A percentile compares a stretch with the other conserved stretches of the same genome.
Conservation (phyloP, 2,797 vertebrate species). For the Avahi laniger region DNA sequence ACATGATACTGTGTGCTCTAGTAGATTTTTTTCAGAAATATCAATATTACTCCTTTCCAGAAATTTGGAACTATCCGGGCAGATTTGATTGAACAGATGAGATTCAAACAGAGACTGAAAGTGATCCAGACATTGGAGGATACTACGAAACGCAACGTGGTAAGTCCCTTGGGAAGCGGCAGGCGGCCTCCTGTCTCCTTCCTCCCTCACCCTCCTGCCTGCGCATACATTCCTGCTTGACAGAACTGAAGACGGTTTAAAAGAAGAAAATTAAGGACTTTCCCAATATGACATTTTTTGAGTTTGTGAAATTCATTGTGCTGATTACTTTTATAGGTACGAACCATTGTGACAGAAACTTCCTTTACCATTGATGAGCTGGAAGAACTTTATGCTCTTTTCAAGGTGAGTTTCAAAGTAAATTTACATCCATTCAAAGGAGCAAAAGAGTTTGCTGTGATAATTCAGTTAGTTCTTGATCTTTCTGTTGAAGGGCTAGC, state of each 20-base stretch:
- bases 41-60: conserved; percentile 80
- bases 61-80: conserved; percentile 97
- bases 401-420: conserved; percentile 90
- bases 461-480: neutral
- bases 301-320: neutral
- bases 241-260: neutral
- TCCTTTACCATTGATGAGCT: conserved; percentile 95
- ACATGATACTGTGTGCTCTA: neutral
- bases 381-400: conserved; percentile 96
- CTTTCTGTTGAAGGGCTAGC: neutral
- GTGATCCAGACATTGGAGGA: conserved; percentile 99
- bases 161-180: conserved; percentile 76
- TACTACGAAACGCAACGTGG: conserved; percentile 98
- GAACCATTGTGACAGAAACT: conserved; percentile 97
- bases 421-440: neutral
- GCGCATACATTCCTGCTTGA: neutral
- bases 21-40: neutral
- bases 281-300: neutral
- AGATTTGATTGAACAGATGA: conserved; percentile 98
- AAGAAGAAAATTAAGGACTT: neutral
- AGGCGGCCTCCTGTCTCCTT: accelerated
- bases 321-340: conserved; percentile 87
- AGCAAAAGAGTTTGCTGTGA: neutral
- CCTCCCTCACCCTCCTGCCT: accelerated
- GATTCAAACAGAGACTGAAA: conserved; percentile 97